Percentiles rank a stretch among this genome's conserved stretches.
Evolutionary conservation across 2,797 vertebrate genomes (phyloP).

Genomic region (Capromys pilorides): DNA sequence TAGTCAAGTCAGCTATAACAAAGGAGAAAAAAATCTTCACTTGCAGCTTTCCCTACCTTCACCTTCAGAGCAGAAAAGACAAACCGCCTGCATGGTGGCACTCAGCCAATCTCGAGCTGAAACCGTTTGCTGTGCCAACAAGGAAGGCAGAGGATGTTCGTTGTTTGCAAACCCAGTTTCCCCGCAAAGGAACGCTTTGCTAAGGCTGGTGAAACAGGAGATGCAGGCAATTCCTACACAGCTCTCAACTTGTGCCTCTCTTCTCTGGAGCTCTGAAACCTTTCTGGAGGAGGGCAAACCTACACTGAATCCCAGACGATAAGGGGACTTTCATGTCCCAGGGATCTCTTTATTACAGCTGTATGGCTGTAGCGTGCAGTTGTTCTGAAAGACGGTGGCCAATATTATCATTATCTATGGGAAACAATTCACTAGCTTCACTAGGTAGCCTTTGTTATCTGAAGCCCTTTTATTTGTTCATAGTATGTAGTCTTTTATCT

Average conservation of each 20-base stretch:
- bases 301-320: slow-evolving; percentile 76
- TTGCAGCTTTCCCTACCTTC: slow-evolving; percentile 78
- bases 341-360: slow-evolving; percentile 83
- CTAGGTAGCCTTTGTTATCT: slow-evolving; percentile 50
- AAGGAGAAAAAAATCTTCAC: slow-evolving; percentile 67
- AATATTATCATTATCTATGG: slow-evolving; percentile 71
- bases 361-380: slow-evolving; percentile 74
- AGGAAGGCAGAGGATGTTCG: slow-evolving; percentile 87
- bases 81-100: slow-evolving; percentile 82
- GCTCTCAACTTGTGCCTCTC: slow-evolving; percentile 52
- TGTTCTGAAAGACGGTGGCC: slow-evolving; percentile 79
- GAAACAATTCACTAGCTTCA: slow-evolving; percentile 70
- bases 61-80: slow-evolving; percentile 83
- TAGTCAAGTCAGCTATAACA: slow-evolving; percentile 44
- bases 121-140: slow-evolving; percentile 87
- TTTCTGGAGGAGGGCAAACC: slow-evolving; percentile 57
- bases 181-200: slow-evolving; percentile 80
- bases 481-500: slow-evolving; percentile 63
- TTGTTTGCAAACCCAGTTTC: slow-evolving; percentile 87
- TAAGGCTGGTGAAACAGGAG: slow-evolving; percentile 75
- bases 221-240: slow-evolving; percentile 73
- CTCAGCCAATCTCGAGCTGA: slow-evolving; percentile 85
- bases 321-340: slow-evolving; percentile 82
- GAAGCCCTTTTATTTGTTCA: neutral
- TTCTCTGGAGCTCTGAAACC: neutral